Evolutionary conservation across 2,888 invertebrate genomes (phyloP).

Genomic region (Oligia latruncula): DNA sequence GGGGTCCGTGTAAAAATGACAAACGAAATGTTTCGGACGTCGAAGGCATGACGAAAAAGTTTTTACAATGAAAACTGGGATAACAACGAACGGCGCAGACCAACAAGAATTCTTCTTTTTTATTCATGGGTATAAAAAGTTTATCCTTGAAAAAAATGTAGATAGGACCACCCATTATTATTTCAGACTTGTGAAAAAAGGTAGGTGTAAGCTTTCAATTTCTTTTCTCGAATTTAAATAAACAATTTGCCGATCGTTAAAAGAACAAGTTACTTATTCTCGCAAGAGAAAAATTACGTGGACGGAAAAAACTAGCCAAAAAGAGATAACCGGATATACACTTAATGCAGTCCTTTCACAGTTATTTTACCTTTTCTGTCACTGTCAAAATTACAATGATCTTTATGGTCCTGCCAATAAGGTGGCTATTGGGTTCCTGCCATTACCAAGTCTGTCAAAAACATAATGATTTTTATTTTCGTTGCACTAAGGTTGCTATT

Average conservation of each 20-base stretch:
- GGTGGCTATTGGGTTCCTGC: background rate
- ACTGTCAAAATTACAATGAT: background rate
- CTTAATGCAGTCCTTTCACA: background rate
- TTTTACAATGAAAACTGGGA: conserved; percentile 49
- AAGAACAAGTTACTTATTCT: too few species aligned
- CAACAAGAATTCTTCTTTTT: conserved; percentile 12
- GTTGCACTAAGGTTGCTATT: background rate
- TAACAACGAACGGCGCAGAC: conserved; percentile 29
- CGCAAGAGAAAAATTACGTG: background rate
- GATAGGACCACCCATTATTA: conserved; percentile 3
- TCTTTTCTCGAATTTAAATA: background rate
- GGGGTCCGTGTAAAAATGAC: conserved; percentile 44
- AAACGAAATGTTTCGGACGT: conserved; percentile 50
- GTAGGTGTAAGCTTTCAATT: background rate
- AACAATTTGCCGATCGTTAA: background rate
- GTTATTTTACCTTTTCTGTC: background rate
- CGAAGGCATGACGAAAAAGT: conserved; percentile 49
- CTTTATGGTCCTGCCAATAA: background rate
- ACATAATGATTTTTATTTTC: background rate
- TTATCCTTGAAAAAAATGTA: conserved; percentile 14
- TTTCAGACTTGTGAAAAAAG: conserved; percentile 7
- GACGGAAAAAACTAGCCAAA: background rate
- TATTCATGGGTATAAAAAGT: conserved; percentile 23
- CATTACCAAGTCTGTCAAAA: background rate
- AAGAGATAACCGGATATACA: background rate